Base-by-base conservation (phyloP, 2,888 invertebrate species). In the Hemithea aestivaria region DNA sequence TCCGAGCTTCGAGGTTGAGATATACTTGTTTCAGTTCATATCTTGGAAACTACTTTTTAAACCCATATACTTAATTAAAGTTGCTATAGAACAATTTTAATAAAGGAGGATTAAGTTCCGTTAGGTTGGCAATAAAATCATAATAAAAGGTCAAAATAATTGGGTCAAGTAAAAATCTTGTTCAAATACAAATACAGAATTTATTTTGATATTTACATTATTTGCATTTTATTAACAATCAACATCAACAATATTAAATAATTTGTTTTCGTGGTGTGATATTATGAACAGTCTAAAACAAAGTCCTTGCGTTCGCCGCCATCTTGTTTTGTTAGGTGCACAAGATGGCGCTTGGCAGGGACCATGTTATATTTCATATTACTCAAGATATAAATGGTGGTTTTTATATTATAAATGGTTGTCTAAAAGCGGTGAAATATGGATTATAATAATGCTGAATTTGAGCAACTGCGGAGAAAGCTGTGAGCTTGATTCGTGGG, bases 191-290 rank as follows among this genome's bases (percentile, higher is more conserved):
- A 90, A 90, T 90, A 90, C 90, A 90, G 90, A 89, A 89, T 90
- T 90, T 89, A 90, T 87, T 87, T 88, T 85, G 87, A 83, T 91
- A 91, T 91, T 89, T 91, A 91, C 91, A 90, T 90, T 91, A 90
- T 91, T 89, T 91, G 90, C 90, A 91, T 91, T 90, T 42, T 90
- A 89, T 91, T 91, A 91, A 91, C 91, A 91, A 91, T 91, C 88
- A 91, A 91, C 91, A 91, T 91, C 91, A 92, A 91, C 91, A 92
- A 87, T 91, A 90, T 90, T 90, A 85, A 88, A 88, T 90, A 85
- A 87, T 87, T 88, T 83, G 80, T 84, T 79, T 67, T 80, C 69
- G 81, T 80, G 83, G 80, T 83, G 83, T 82, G 79, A 82, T 78
- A 79, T 69, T 29, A 81, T 74, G 75, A 82, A 82, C 81, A 77